Evolutionary conservation across 1,140 invertebrate genomes (phyloP).

Genomic region (Myzus persicae): DNA sequence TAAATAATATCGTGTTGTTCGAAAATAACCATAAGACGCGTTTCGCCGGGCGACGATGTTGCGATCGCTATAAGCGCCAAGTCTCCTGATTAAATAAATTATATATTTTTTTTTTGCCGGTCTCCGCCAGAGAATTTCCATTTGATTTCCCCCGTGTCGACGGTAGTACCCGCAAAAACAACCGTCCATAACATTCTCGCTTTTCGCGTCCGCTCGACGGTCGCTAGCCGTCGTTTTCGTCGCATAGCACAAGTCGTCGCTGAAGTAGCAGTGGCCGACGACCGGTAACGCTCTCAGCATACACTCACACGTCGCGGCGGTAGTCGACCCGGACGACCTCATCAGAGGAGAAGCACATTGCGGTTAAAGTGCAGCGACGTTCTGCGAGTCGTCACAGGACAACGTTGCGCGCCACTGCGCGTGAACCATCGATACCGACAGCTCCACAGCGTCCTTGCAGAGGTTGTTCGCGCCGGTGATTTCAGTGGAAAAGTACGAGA

Average conservation of each 20-base stretch:
- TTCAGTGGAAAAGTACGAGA: not conserved
- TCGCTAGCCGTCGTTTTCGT: too few species aligned
- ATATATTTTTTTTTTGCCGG: too few species aligned
- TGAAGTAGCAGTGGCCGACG: not conserved
- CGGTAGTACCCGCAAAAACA: not conserved
- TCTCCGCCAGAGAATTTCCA: not conserved
- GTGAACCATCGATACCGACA: not conserved
- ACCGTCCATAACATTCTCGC: not conserved
- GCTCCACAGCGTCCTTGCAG: not conserved
- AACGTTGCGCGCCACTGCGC: not conserved
- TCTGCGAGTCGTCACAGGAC: not conserved
- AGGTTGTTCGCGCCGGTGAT: not conserved
- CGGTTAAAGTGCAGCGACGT: not conserved
- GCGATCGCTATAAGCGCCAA: too few species aligned
- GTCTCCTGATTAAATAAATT: too few species aligned
- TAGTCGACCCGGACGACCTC: not conserved
- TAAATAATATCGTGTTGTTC: not conserved
- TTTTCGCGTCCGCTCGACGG: not conserved
- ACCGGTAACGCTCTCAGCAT: not conserved
- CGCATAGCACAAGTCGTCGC: not conserved
- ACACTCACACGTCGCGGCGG: not conserved
- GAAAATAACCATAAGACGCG: not conserved
- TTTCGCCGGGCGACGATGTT: not conserved
- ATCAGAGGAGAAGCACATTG: not conserved
- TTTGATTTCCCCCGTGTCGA: too few species aligned